Conservation (phyloP, 1,140 invertebrate species). For the Condylostylus longicornis region DNA sequence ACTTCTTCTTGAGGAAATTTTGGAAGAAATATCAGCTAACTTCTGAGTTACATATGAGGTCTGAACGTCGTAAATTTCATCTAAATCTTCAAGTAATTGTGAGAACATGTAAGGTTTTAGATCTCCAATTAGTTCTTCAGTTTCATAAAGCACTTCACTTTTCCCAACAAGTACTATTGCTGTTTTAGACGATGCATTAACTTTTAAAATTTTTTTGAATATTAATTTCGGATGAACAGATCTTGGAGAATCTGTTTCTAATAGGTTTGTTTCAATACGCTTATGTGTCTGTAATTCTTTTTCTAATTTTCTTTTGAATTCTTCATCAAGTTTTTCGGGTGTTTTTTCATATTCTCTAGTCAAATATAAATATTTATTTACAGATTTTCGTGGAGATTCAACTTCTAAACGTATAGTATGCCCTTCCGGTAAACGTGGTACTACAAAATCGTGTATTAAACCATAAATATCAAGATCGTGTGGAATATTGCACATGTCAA, state of each 20-base stretch:
- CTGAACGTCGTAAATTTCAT: background rate
- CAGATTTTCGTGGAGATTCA: no score
- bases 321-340: background rate
- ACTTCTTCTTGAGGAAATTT: no score
- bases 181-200: conserved; percentile 6
- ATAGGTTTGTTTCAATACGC: conserved; percentile 13
- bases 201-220: conserved; percentile 24
- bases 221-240: conserved; percentile 21
- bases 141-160: conserved; percentile 1
- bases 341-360: conserved; percentile 1
- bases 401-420: conserved; percentile 23
- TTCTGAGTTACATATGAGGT: background rate
- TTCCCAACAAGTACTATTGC: background rate
- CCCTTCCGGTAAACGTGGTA: conserved; percentile 26
- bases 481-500: conserved; percentile 25
- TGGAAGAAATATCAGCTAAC: background rate
- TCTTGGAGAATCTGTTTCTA: conserved; percentile 15
- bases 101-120: conserved; percentile 19
- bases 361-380: background rate
- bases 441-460: conserved; percentile 26
- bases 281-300: background rate
- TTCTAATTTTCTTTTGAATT: background rate
- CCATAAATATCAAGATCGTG: conserved; percentile 23
- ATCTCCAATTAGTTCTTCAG: background rate
- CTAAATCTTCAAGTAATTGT: conserved; percentile 19